A percentile compares a stretch with the other conserved stretches of the same genome.
Conservation (phyloP, 2,113 vertebrate species). For the Engraulis encrasicolus region DNA sequence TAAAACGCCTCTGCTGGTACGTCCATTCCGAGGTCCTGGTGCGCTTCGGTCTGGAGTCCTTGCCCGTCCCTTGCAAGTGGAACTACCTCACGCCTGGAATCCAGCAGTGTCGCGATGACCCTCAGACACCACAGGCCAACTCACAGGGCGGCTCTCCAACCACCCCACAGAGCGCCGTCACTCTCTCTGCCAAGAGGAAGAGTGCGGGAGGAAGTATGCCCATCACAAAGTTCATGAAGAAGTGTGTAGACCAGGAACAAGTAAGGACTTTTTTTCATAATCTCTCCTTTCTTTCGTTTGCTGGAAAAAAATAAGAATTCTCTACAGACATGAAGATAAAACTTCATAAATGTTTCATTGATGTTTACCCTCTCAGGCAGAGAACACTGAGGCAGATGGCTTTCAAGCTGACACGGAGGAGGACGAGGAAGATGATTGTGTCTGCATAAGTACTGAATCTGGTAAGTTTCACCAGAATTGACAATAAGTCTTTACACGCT, state of each 20-base stretch:
- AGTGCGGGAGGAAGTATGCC: constrained; percentile 85
- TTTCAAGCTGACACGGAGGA: constrained; percentile 97
- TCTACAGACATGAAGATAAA: no score
- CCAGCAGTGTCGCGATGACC: constrained; percentile 78
- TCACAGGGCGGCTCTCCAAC: constrained; percentile 71
- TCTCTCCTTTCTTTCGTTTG: background rate
- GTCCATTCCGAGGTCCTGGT: constrained; percentile 85
- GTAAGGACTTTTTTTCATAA: constrained; percentile 61
- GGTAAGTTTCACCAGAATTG: constrained; percentile 68
- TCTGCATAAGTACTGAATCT: constrained; percentile 81
- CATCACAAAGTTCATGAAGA: constrained; percentile 96
- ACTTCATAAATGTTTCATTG: background rate
- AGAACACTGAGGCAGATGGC: constrained; percentile 82
- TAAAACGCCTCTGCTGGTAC: constrained; percentile 90
- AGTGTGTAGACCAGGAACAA: constrained; percentile 73
- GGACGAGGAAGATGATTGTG: constrained; percentile 81
- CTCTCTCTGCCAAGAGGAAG: constrained; percentile 79
- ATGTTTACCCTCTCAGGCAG: constrained; percentile 60
- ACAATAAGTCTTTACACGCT: no score
- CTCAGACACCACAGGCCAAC: constrained; percentile 32
- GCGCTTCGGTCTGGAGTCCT: constrained; percentile 78
- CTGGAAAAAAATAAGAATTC: no score
- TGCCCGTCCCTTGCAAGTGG: constrained; percentile 93
- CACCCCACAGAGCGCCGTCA: constrained; percentile 60
- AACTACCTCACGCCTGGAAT: constrained; percentile 84